Conservation (phyloP, 1,140 invertebrate genomes). For the Berghia stephanieae region DNA sequence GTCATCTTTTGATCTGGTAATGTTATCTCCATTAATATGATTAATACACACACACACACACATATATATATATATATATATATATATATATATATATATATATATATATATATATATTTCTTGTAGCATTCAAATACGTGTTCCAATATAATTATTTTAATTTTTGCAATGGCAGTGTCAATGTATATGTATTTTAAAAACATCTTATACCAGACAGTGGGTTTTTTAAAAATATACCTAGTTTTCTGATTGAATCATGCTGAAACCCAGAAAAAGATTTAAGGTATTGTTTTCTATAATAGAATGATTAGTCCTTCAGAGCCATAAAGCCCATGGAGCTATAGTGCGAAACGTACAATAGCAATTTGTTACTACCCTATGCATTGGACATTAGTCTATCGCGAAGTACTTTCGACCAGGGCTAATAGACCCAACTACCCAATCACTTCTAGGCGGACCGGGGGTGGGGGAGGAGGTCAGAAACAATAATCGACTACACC, state of each 20-base stretch:
- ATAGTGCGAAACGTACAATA: too few species aligned
- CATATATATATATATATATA: background rate
- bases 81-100: background rate
- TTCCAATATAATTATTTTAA: background rate
- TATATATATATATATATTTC: constrained; percentile 1
- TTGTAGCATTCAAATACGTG: background rate
- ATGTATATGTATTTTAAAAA: background rate
- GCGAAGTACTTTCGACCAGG: too few species aligned
- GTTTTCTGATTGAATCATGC: background rate
- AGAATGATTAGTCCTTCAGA: too few species aligned
- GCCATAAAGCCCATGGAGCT: too few species aligned
- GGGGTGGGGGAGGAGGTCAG: background rate
- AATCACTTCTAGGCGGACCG: too few species aligned
- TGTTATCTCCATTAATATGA: background rate
- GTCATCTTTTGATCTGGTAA: background rate
- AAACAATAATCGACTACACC: too few species aligned
- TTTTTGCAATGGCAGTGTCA: background rate
- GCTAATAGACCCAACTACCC: too few species aligned
- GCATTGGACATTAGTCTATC: too few species aligned
- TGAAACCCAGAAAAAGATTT: background rate
- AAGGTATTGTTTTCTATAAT: too few species aligned
- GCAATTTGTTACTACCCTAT: too few species aligned
- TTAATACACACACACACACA: background rate
- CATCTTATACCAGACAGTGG: background rate
- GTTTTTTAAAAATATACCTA: background rate